Conservation (phyloP, 1,140 invertebrate genomes). For the Hylaeus anthracinus region DNA sequence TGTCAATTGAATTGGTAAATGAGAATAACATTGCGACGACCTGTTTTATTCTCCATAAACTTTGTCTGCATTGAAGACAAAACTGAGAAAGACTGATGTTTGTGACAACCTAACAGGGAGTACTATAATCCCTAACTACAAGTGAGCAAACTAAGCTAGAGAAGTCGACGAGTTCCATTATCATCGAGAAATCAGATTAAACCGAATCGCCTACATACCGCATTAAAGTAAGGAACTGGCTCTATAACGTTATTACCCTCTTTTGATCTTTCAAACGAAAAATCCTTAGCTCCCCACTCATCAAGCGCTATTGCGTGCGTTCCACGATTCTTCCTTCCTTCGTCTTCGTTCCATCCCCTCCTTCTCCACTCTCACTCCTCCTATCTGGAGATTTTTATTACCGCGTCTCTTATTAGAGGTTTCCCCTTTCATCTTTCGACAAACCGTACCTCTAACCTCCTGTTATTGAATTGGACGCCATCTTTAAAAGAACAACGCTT, state of each 20-base stretch:
- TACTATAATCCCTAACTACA: no score
- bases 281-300: constrained; percentile 28
- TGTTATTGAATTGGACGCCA: constrained; percentile 19
- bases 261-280: constrained; percentile 35
- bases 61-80: no score
- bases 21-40: no score
- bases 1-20: no score
- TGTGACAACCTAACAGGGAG: no score
- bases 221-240: constrained; percentile 26
- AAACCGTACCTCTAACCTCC: constrained; percentile 27
- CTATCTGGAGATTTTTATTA: constrained; percentile 46
- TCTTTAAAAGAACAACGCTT: not conserved
- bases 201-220: constrained; percentile 8
- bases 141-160: no score
- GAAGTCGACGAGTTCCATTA: not conserved
- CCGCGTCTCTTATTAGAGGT: constrained; percentile 33
- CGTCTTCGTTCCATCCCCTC: not conserved
- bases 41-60: no score
- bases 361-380: not conserved
- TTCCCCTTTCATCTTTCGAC: constrained; percentile 33
- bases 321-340: constrained; percentile 7
- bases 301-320: constrained; percentile 19
- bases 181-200: not conserved
- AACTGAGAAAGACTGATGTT: no score
- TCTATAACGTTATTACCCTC: not conserved